These are phyloP conservation scores for Cotesia vestalis DNA, from an alignment of 1,140 invertebrate species.

Conservation along the genomic window DNA sequence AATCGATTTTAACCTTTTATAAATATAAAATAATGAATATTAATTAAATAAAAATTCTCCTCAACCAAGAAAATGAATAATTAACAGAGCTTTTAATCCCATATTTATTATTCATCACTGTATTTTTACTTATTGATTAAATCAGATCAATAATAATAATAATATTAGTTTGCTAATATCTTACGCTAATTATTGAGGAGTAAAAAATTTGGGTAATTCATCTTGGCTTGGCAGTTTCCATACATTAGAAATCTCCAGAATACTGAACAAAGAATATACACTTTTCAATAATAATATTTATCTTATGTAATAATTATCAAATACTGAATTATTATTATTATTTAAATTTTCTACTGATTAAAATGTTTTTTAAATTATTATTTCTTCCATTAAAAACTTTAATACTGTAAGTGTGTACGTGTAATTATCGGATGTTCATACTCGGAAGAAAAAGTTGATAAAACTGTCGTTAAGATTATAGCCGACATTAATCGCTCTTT, in stretches of 20 bases:
- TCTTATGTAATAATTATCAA: slow-evolving; percentile 2
- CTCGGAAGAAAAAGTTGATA: neutral
- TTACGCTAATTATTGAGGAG: slow-evolving; percentile 23
- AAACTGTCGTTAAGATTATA: slow-evolving; percentile 1
- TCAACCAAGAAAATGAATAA: too few species aligned
- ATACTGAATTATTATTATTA: slow-evolving; percentile 20
- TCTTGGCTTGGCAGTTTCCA: slow-evolving; percentile 20
- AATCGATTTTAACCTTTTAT: too few species aligned
- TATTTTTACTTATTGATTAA: too few species aligned
- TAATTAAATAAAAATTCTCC: too few species aligned
- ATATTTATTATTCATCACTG: too few species aligned
- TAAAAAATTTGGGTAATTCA: slow-evolving; percentile 22
- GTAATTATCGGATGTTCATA: slow-evolving; percentile 1
- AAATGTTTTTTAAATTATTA: slow-evolving; percentile 5
- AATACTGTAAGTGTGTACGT: slow-evolving; percentile 19
- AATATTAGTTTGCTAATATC: neutral
- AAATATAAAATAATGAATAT: too few species aligned
- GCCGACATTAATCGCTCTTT: neutral
- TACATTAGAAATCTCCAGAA: neutral
- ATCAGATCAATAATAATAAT: too few species aligned
- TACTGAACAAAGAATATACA: slow-evolving; percentile 16
- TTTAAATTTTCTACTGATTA: neutral
- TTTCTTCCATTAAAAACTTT: neutral
- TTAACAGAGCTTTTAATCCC: too few species aligned
- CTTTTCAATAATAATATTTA: neutral